Evolutionary conservation across 2,113 vertebrate genomes (phyloP).

Genomic region (Orientallactaga bullata): DNA sequence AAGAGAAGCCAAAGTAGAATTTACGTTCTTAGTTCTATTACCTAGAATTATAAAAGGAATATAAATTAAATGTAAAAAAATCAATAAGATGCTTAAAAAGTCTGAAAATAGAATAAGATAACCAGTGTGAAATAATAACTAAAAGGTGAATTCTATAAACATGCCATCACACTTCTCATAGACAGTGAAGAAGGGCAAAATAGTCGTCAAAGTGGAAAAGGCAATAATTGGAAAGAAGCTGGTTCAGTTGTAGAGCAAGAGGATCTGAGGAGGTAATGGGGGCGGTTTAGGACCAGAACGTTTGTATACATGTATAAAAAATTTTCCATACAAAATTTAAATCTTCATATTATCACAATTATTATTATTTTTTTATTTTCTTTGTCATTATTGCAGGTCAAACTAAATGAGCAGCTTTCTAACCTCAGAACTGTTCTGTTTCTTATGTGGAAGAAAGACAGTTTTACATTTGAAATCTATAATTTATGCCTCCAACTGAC

Average conservation of each 20-base stretch:
- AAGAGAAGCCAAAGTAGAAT: conserved; percentile 68
- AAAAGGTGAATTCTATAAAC: neutral
- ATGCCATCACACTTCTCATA: neutral
- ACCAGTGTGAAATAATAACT: neutral
- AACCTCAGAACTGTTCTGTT: neutral
- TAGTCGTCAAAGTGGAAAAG: no score
- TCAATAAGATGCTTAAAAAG: neutral
- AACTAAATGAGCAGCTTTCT: neutral
- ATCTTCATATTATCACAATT: no score
- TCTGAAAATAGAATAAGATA: neutral
- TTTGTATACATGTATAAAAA: no score
- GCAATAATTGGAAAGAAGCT: no score
- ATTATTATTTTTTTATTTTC: neutral
- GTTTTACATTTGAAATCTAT: conserved; percentile 59
- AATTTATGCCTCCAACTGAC: conserved; percentile 35
- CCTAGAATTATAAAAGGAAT: conserved; percentile 1
- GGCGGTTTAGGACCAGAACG: no score
- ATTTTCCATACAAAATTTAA: no score
- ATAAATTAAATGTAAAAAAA: conserved; percentile 47
- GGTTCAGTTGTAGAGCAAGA: no score
- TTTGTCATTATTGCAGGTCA: conserved; percentile 36
- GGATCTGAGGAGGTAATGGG: no score
- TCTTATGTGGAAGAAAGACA: conserved; percentile 35
- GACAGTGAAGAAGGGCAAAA: no score
- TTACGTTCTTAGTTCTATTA: conserved; percentile 39